Base-by-base conservation (phyloP, 2,888 invertebrate genomes). In the Campopleginae sp. region DNA sequence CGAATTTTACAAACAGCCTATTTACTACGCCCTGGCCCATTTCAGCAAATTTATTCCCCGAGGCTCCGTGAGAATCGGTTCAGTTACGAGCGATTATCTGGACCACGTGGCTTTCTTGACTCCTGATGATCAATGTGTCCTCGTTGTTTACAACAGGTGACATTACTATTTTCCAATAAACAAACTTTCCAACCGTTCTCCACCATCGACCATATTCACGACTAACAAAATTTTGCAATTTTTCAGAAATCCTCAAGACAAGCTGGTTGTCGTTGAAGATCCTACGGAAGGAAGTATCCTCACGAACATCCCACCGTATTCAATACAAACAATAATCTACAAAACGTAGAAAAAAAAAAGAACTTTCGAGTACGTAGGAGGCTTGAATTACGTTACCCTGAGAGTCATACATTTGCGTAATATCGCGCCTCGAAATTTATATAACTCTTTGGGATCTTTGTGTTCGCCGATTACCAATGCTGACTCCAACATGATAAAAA, bases 1-100 rank as follows among this genome's bases (percentile, higher is more conserved):
- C 84, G 97, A 98, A 93, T 98, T 98, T 92, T 97, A 97, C 91
- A 98, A 98, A 90, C 98, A 98, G 90, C 98, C 98, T 0, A 96
- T 97, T 95, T 98, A 95, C 93, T 98, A 98, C 92, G 96, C 96
- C 0, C 94, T 98, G 91, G 97, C 97, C 0, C 98, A 98, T 93
- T 96, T 97, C 91, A 96, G 96, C 61, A 96, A 96, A 93, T 97
- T 97, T 90, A 94, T 97, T 54, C 95, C 96, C 0, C 94, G 95
- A 87, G 95, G 95, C n/a, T 97, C 97, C 0, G 78, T 92, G 76
- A 89, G 94, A 89, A 93, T 95, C 72, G 88, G 85, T 8, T 86
- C 88, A 17, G 89, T 91, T 48, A 89, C 92, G 3, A 91, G 91
- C 33, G 79, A 86, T 5, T 89, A 93, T 31, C 87, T 96, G 2